Percentiles rank a stretch among this genome's conserved stretches.
Evolutionary conservation across 2,797 vertebrate genomes (phyloP).

Genomic region (Lagodon rhomboides): DNA sequence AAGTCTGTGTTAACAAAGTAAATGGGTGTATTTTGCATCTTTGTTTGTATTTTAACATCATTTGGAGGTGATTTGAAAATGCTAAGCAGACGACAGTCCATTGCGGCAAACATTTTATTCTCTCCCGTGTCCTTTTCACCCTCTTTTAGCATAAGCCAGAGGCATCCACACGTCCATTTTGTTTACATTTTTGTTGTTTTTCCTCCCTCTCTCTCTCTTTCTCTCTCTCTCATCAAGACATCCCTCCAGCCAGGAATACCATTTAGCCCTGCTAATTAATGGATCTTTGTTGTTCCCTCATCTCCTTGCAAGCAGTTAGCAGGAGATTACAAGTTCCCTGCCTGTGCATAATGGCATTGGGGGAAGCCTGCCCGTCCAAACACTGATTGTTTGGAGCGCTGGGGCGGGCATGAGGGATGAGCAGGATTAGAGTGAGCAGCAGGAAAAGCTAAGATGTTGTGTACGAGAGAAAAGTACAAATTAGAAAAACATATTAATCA

Average conservation of each 20-base stretch:
- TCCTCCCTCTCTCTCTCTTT: neutral
- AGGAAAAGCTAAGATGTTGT: conserved; percentile 27
- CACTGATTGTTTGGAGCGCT: conserved; percentile 53
- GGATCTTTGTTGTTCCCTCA: conserved; percentile 77
- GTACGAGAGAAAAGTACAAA: conserved; percentile 7
- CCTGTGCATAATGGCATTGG: conserved; percentile 69
- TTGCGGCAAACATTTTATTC: conserved; percentile 16
- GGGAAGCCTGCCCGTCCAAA: conserved; percentile 59
- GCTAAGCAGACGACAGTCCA: conserved; percentile 25
- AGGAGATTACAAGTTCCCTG: conserved; percentile 80
- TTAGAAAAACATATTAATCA: conserved; percentile 1
- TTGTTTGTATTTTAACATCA: conserved; percentile 32
- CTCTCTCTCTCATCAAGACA: conserved; percentile 52
- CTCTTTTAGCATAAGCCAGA: conserved; percentile 13
- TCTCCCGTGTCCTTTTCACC: conserved; percentile 51
- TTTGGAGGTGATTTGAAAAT: conserved; percentile 32
- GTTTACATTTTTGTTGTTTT: conserved; percentile 20
- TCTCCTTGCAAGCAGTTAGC: conserved; percentile 74
- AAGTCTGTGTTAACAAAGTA: conserved; percentile 26
- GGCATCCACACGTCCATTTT: conserved; percentile 46
- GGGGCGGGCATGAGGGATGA: conserved; percentile 32
- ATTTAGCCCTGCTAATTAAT: conserved; percentile 79
- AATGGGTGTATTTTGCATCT: conserved; percentile 15
- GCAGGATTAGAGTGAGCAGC: conserved; percentile 25
- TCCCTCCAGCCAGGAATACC: conserved; percentile 64